Evolutionary conservation across 2,797 vertebrate species (phyloP), one percentile per base, ranked within the genome.

Genomic region (Hoplostethus atlanticus): DNA sequence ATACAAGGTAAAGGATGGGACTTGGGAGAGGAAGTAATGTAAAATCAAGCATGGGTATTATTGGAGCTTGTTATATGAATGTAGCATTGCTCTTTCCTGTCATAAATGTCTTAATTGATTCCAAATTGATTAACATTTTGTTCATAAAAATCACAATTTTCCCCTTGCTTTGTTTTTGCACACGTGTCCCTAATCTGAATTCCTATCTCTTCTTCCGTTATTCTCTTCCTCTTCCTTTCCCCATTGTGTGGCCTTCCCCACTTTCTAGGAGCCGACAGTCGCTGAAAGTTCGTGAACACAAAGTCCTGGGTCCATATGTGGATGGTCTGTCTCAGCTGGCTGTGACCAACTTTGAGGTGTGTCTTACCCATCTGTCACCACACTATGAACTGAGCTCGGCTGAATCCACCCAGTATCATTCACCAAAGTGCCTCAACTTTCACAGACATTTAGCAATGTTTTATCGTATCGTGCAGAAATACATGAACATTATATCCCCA

Each of bases 271-370:
- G 94, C 84, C 96, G 97, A 31, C 97, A 98, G 84, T 97, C 97
- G n/a, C 95, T 99, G 77, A 99, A 98, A 90, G 98, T 99, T 66
- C 95, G 98, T 70, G 98, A 99, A 72, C 98, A 99, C 93, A 99
- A 99, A 90, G 97, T 99, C 53, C 88, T 99, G 90, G 98, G 98
- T 69, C 98, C 98, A 0, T 99, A 99, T 15, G 98, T 99, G 31
- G 98, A 99, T 72, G 98, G 97, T 54, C 94, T 99, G 70, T 99
- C 98, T 75, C 98, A 99, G 77, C 94, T 99, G 88, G 98, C 98
- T 79, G 98, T 99, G 70, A 98, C 96, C 64, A 95, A 73, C 93
- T 99, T 99, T 76, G 97, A 98, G 96, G 98, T 98, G 93, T 84
- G 94, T 86, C 53, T 85, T 25, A 48, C 52, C 31, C 15, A 44